These are phyloP conservation scores for Callocephalon fimbriatum DNA, from an alignment of 2,113 vertebrate species.

Conservation along the genomic window DNA sequence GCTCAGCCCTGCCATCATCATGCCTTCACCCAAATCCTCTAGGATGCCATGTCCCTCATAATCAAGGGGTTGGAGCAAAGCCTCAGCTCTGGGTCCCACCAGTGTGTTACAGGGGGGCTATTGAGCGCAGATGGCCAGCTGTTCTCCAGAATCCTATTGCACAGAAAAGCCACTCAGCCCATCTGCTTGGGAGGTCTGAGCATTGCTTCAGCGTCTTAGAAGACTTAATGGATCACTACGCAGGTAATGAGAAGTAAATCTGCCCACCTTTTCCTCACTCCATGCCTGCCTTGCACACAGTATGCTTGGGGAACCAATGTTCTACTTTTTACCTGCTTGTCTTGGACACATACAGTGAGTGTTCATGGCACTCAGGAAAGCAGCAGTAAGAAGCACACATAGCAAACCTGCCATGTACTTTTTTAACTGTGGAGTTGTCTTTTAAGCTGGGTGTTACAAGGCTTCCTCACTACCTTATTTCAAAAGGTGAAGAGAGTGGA, in stretches of 20 bases:
- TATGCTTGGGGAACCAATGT: not conserved
- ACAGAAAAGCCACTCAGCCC: not conserved
- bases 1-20: not conserved
- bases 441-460: slow-evolving; percentile 22
- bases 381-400: not conserved
- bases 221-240: not conserved
- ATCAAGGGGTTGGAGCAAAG: not conserved
- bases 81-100: not conserved
- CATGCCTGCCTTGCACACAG: not conserved
- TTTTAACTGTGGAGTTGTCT: slow-evolving; percentile 1
- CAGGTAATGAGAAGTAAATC: not conserved
- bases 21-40: not conserved
- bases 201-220: not conserved
- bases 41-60: not conserved
- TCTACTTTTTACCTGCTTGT: not conserved
- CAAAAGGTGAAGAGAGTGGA: slow-evolving; percentile 19
- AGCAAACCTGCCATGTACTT: not conserved
- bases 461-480: slow-evolving; percentile 55
- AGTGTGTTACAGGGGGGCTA: not conserved
- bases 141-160: not conserved
- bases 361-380: not conserved
- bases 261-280: not conserved
- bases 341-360: fast-evolving
- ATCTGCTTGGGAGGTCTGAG: not conserved
- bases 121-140: not conserved